Evolutionary conservation across 2,888 invertebrate species (phyloP), one percentile per base, ranked within the genome.

Genomic region (Habrosyne pyritoides): DNA sequence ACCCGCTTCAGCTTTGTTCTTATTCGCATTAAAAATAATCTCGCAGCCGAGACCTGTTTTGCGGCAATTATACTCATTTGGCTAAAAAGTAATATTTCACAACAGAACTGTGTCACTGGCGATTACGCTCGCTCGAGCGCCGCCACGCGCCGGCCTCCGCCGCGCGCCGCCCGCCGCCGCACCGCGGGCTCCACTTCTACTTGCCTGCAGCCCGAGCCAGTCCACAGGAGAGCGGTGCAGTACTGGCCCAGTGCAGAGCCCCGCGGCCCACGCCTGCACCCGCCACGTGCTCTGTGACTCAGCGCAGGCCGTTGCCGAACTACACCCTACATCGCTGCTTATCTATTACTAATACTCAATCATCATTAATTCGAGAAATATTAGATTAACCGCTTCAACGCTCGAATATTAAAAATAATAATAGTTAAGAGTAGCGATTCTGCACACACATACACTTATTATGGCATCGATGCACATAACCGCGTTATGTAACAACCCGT

Each of bases 1-100:
- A 57, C 56, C 58, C 53, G 58, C 28, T 57, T 56, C 33, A 28
- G 57, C 52, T 55, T 60, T 58, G 60, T 60, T 63, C 52, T 60
- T 56, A 49, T 22, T 36, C 47, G 53, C 54, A 30, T 28, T 50
- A 28, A 42, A 6, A 42, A 18, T 42, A 42, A 42, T 42, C 6
- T 42, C 18, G 42, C 42, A 42, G 42, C 42, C 18, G 42, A 42
- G 42, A 42, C 42, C 42, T 18, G 42, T 42, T 42, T 42, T 18
- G 18, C 42, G 42, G 42, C 42, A 42, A 42, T 42, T 42, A 42
- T 42, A 42, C 42, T 42, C 42, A 42, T 42, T 42, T 42, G 42
- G 18, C 42, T 42, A 42, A 42, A 36, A 42, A 42, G 42, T 42
- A 18, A 42, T 42, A 42, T 42, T 42, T 42, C 42, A 42, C 42